Percentiles rank a stretch among this genome's conserved stretches.
These are phyloP conservation scores for Karalla daura DNA, from an alignment of 2,797 vertebrate species.

Conservation along the genomic window DNA sequence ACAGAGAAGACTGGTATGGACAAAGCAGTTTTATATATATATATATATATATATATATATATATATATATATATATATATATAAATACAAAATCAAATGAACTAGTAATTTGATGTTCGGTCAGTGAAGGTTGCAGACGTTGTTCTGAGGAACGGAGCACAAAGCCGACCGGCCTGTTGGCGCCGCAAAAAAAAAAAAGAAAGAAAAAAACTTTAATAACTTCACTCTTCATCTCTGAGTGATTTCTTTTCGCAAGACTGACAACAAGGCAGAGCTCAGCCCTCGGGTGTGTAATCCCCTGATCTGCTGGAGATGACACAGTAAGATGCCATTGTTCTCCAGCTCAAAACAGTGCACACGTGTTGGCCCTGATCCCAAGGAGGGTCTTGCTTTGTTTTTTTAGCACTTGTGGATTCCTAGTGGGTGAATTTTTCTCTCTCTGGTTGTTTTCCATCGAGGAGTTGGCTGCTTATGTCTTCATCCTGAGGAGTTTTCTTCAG, in stretches of 20 bases:
- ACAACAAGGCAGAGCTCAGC: conserved; percentile 62
- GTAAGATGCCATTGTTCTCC: conserved; percentile 71
- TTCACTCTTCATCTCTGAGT: conserved; percentile 36
- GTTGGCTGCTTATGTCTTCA: conserved; percentile 44
- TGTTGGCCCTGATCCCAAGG: conserved; percentile 28
- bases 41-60: too few relatives aligned
- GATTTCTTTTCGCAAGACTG: conserved; percentile 51
- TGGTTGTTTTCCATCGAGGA: conserved; percentile 30
- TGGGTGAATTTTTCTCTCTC: background rate
- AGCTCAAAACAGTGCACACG: conserved; percentile 37
- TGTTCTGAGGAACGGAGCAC: background rate
- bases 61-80: too few relatives aligned
- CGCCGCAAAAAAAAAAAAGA: too few relatives aligned
- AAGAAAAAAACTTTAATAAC: conserved; percentile 56
- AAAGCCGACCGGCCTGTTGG: background rate
- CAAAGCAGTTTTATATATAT: background rate
- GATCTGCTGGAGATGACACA: conserved; percentile 72
- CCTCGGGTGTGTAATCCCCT: conserved; percentile 72
- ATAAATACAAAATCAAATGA: conserved; percentile 10
- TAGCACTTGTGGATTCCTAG: conserved; percentile 2
- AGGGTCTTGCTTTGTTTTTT: conserved; percentile 31
- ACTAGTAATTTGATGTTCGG: conserved; percentile 1
- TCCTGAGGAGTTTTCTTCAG: conserved; percentile 57
- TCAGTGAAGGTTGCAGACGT: background rate
- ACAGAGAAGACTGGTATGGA: conserved; percentile 22